A percentile compares a stretch with the other conserved stretches of the same genome.
Conservation (phyloP, 2,113 vertebrate genomes). For the Lucifuga dentata region DNA sequence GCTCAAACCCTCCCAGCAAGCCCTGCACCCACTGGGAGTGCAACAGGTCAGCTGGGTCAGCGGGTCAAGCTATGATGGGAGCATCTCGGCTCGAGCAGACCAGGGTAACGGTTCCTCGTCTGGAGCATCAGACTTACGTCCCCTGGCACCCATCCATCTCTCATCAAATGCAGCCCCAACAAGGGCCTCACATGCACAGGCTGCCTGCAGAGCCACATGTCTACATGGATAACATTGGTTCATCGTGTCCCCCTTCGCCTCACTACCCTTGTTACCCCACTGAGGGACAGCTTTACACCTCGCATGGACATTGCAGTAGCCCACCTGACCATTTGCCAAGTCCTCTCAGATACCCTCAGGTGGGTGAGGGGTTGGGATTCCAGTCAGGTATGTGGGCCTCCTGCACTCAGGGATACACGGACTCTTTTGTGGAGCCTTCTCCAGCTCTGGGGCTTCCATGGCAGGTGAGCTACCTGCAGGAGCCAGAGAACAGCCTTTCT, state of each 20-base stretch:
- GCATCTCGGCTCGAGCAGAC: slow-evolving; percentile 44
- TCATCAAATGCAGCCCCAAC: slow-evolving; percentile 68
- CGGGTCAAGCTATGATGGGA: slow-evolving; percentile 6
- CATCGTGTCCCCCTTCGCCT: slow-evolving; percentile 74
- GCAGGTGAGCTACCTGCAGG: slow-evolving; percentile 75
- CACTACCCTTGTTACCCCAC: slow-evolving; percentile 76
- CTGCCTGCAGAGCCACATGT: slow-evolving; percentile 54
- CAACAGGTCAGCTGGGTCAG: slow-evolving; percentile 27
- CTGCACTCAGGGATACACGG: slow-evolving; percentile 74
- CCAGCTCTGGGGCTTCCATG: slow-evolving; percentile 68
- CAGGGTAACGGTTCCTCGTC: slow-evolving; percentile 38
- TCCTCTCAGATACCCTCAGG: slow-evolving; percentile 65
- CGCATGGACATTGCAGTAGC: slow-evolving; percentile 69
- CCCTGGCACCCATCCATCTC: slow-evolving; percentile 71
- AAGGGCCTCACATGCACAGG: slow-evolving; percentile 53
- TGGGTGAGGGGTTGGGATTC: slow-evolving; percentile 68
- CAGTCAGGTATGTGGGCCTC: slow-evolving; percentile 69
- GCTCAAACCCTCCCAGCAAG: slow-evolving; percentile 65
- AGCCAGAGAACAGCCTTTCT: slow-evolving; percentile 60
- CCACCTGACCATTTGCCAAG: slow-evolving; percentile 58
- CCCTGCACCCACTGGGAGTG: slow-evolving; percentile 87
- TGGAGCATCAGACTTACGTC: slow-evolving; percentile 69
- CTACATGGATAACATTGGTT: slow-evolving; percentile 59
- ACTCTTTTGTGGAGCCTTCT: slow-evolving; percentile 68
- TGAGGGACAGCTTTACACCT: slow-evolving; percentile 68